Evolutionary conservation across 1,140 invertebrate genomes (phyloP), one percentile per base, ranked within the genome.

Genomic region (Trichoplusia ni): DNA sequence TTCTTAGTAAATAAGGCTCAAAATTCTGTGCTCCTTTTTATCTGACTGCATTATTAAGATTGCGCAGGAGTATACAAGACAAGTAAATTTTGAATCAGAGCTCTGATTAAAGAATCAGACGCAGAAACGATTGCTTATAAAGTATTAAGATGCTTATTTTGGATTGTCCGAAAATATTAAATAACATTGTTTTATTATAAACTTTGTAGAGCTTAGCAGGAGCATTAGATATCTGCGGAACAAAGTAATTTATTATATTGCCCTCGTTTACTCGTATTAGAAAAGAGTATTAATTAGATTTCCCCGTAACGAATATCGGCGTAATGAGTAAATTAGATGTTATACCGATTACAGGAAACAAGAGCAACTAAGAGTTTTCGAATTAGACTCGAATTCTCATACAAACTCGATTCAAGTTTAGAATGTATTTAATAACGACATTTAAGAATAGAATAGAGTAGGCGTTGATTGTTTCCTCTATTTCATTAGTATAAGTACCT

Each of bases 71-170:
- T 71, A 75, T 66, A 73, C 69, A 69, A 76, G 74, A 75, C 71
- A 77, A 81, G 69, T 79, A 81, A 75, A 76, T 79, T 83, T 80
- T 75, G 75, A 84, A 79, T 81, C 79, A 76, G 68, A 71, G 73
- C 71, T 73, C 66, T 77, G 73, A 84, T 84, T 82, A 82, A 82
- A 82, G 71, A 82, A 82, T 78, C 75, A 79, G 75, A 76, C 72
- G 73, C 37, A 79, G 79, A 81, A 81, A 77, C 71, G 79, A 81
- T 81, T 81, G 76, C 75, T 79, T 81, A 77, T 81, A 75, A 82
- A 82, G 78, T 77, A 81, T 78, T 79, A 79, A 83, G 71, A 63
- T 61, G 68, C 65, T 79, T 82, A 77, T 82, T 81, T 81, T 67
- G 62, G 63, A 75, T 84, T 79, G 79, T 80, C 75, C 73, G 65